Evolutionary conservation across 2,888 invertebrate genomes (phyloP).

Genomic region (Trissolcus brochymenae): DNA sequence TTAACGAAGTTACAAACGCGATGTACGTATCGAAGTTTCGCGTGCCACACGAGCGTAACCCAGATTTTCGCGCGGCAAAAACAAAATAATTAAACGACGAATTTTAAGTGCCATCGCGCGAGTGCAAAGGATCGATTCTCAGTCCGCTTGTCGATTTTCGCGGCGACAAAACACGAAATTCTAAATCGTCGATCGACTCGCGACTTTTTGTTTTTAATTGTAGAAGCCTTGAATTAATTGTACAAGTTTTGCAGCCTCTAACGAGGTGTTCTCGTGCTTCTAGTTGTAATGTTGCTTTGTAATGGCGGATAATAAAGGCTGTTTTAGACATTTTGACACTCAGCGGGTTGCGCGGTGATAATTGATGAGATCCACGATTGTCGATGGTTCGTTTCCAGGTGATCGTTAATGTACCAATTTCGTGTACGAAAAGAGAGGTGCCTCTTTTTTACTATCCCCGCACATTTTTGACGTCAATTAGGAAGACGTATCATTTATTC

Average conservation of each 20-base stretch:
- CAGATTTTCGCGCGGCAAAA: slow-evolving; percentile 44
- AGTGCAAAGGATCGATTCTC: slow-evolving; percentile 36
- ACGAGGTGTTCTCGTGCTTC: too few species aligned
- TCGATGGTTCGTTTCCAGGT: too few species aligned
- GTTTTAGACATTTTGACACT: background rate
- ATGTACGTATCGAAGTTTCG: slow-evolving; percentile 48
- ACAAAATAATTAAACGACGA: slow-evolving; percentile 58
- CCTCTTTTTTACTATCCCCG: too few species aligned
- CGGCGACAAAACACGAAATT: background rate
- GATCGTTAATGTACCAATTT: too few species aligned
- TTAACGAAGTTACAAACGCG: slow-evolving; percentile 17
- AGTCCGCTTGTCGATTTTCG: background rate
- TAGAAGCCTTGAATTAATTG: background rate
- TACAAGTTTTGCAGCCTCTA: background rate
- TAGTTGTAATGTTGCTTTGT: too few species aligned
- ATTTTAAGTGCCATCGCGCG: slow-evolving; percentile 53
- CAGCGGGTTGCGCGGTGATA: too few species aligned
- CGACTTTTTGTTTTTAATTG: too few species aligned
- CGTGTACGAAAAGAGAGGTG: too few species aligned
- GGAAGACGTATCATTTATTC: too few species aligned
- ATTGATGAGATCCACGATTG: too few species aligned
- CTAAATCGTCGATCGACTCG: too few species aligned
- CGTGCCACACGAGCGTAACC: slow-evolving; percentile 54
- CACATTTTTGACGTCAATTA: too few species aligned
- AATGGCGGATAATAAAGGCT: background rate